Evolutionary conservation across 2,113 vertebrate genomes (phyloP).

Genomic region (Chaetodon auriga): DNA sequence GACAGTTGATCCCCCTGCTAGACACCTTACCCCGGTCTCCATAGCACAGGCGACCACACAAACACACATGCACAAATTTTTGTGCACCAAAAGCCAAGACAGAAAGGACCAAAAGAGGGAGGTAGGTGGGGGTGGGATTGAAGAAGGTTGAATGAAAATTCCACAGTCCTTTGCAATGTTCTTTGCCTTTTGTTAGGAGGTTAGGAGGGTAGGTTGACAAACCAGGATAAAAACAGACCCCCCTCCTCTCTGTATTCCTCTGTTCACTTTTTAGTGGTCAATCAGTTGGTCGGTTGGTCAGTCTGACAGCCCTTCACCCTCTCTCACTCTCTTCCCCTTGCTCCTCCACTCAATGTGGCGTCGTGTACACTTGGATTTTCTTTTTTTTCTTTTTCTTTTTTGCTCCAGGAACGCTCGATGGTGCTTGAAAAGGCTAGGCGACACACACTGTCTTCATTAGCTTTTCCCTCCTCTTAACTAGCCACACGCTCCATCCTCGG

Average conservation of each 20-base stretch:
- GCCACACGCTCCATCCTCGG: conserved; percentile 79
- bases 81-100: conserved; percentile 65
- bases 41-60: conserved; percentile 74
- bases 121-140: conserved; percentile 37
- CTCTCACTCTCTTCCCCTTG: conserved; percentile 44
- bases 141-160: conserved; percentile 74
- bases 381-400: conserved; percentile 15
- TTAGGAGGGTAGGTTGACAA: conserved; percentile 43
- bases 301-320: conserved; percentile 63
- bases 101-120: conserved; percentile 68
- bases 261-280: conserved; percentile 80
- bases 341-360: conserved; percentile 47
- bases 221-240: conserved; percentile 39
- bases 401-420: conserved; percentile 40
- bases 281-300: conserved; percentile 73
- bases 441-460: conserved; percentile 77
- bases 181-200: conserved; percentile 66
- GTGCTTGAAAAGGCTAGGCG: conserved; percentile 65
- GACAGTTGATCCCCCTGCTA: conserved; percentile 82
- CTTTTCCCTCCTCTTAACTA: conserved; percentile 78
- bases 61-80: conserved; percentile 53
- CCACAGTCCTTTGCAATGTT: conserved; percentile 80
- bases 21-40: conserved; percentile 82
- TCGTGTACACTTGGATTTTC: conserved; percentile 71
- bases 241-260: conserved; percentile 68